Evolutionary conservation across 64 coral and sea anemone species (phyloP).

Genomic region (Exaiptasia diaphana): DNA sequence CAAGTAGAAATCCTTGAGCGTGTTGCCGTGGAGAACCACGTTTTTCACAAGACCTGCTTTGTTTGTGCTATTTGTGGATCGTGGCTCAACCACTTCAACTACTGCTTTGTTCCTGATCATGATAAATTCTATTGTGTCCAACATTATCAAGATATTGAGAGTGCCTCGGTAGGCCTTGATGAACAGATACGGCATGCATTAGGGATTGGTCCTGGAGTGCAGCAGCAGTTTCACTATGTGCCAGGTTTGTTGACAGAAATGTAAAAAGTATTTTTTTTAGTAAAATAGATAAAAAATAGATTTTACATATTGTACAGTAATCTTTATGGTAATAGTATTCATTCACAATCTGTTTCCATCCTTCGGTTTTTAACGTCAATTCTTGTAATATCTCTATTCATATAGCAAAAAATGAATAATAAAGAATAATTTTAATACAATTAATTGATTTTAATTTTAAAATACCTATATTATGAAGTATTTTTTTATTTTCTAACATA

Average conservation of each 20-base stretch:
- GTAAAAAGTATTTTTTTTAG: too few species aligned
- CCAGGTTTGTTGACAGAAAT: slow-evolving; percentile 62
- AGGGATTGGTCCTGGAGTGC: slow-evolving; percentile 86
- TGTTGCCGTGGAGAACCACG: slow-evolving; percentile 86
- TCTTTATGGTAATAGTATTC: too few species aligned
- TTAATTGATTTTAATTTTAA: too few species aligned
- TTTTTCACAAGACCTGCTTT: slow-evolving; percentile 89
- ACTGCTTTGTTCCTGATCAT: slow-evolving; percentile 93
- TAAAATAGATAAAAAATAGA: background rate
- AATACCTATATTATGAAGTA: too few species aligned
- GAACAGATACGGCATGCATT: slow-evolving; percentile 74
- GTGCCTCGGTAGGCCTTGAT: slow-evolving; percentile 59
- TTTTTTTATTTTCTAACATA: too few species aligned
- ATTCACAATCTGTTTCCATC: too few species aligned
- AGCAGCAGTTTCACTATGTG: slow-evolving; percentile 88
- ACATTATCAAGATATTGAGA: slow-evolving; percentile 94
- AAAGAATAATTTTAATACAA: too few species aligned
- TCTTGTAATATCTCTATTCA: too few species aligned
- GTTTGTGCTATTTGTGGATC: slow-evolving; percentile 82
- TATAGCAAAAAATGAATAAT: too few species aligned
- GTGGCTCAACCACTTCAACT: slow-evolving; percentile 94
- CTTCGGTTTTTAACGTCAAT: too few species aligned
- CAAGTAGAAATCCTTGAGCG: slow-evolving; percentile 70
- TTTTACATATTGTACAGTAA: background rate
- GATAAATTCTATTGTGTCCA: slow-evolving; percentile 93